A percentile compares a stretch with the other conserved stretches of the same genome.
phyloP scores from a whole-genome alignment of 2,797 vertebrate species.

The Discoglossus pictus region DNA sequence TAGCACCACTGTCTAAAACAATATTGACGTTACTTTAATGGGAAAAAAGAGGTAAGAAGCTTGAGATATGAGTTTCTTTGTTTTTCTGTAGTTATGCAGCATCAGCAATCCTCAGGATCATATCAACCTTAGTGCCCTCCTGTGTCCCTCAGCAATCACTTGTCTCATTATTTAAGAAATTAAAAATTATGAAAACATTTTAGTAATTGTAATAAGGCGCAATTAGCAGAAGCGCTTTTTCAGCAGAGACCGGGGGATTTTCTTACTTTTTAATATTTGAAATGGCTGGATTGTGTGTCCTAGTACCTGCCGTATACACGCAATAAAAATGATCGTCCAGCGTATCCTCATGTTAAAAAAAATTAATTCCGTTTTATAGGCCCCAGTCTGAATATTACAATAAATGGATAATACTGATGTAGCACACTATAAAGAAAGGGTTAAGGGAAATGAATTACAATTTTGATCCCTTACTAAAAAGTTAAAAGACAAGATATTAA shows the following conservation, averaged over 20 bases:
- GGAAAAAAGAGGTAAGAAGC: background rate
- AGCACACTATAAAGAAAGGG: constrained; percentile 22
- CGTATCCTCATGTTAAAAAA: constrained; percentile 65
- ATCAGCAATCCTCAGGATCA: constrained; percentile 60
- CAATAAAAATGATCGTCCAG: constrained; percentile 80
- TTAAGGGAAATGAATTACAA: constrained; percentile 39
- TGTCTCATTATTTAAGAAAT: constrained; percentile 80
- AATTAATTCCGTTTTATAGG: constrained; percentile 72
- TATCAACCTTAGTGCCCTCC: constrained; percentile 74
- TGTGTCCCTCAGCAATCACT: constrained; percentile 77
- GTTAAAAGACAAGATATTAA: constrained; percentile 8
- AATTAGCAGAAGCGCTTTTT: constrained; percentile 74
- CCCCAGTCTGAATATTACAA: constrained; percentile 71
- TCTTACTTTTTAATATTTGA: constrained; percentile 61
- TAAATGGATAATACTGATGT: constrained; percentile 53
- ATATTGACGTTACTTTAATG: constrained; percentile 58
- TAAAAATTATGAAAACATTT: constrained; percentile 81
- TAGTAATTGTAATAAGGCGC: constrained; percentile 80
- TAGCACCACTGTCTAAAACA: no score
- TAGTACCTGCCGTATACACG: constrained; percentile 72
- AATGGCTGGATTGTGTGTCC: constrained; percentile 76
- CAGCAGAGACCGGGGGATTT: constrained; percentile 72
- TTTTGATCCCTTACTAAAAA: constrained; percentile 23
- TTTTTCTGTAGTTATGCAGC: constrained; percentile 59
- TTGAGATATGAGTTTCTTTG: constrained; percentile 9